phyloP scores from a whole-genome alignment of 1,140 invertebrate genomes.

The Heliconius nattereri region DNA sequence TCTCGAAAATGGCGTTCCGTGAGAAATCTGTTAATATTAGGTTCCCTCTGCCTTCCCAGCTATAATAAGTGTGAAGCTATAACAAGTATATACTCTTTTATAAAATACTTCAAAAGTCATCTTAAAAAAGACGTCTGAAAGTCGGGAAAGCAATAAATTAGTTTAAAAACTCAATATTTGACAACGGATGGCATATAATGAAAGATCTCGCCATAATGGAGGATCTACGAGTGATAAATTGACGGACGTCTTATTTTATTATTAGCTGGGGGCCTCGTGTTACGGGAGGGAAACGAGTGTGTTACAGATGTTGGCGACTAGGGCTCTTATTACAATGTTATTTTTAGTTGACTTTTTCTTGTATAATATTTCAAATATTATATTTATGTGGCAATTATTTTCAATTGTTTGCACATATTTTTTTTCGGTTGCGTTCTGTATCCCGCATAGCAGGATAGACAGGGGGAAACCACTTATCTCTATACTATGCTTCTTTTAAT shows the following conservation, averaged over 20 bases:
- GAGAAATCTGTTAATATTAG: background rate
- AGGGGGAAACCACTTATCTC: too few relatives aligned
- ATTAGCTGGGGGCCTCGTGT: background rate
- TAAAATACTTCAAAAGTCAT: background rate
- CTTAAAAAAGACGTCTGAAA: constrained; percentile 9
- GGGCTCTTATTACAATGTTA: background rate
- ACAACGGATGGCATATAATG: constrained; percentile 40
- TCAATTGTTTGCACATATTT: too few relatives aligned
- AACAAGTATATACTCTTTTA: background rate
- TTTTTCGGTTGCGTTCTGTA: too few relatives aligned
- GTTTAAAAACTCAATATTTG: constrained; percentile 48
- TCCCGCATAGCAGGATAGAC: too few relatives aligned
- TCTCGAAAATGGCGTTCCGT: background rate
- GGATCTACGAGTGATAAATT: constrained; percentile 44
- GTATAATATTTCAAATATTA: background rate
- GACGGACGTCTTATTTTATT: constrained; percentile 29
- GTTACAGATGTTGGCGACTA: constrained; percentile 1
- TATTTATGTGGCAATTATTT: too few relatives aligned
- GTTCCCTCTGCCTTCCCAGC: background rate
- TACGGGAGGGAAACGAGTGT: background rate
- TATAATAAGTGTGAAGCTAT: background rate
- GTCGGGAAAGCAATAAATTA: constrained; percentile 40
- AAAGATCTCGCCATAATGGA: constrained; percentile 38
- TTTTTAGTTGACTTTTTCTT: background rate
- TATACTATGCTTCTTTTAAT: too few relatives aligned